Evolutionary conservation across 2,888 invertebrate genomes (phyloP), one percentile per base, ranked within the genome.

Genomic region (Epirrhoe alternata): DNA sequence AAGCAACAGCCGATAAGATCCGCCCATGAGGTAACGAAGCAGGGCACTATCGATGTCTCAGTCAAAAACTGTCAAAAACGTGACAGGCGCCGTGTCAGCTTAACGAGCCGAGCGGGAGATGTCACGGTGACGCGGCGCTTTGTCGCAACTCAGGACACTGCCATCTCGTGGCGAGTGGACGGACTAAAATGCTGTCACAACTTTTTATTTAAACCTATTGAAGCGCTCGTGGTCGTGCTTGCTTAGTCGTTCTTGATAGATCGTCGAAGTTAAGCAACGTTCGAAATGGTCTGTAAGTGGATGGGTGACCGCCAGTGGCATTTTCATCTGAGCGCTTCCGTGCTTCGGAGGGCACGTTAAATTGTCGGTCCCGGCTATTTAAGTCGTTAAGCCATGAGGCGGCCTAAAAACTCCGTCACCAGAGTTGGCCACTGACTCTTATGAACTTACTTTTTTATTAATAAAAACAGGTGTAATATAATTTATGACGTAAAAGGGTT

Each of bases 61-160:
- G 92, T 93, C 92, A 88, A 87, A 88, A 89, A 90, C 91, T 92
- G 92, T 92, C 92, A 91, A 89, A 90, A 90, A 86, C 84, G 75
- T 92, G 93, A 92, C 92, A 89, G 89, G 87, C 88, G 88, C 86
- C 88, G 90, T 87, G 92, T 90, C 89, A 84, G 88, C 77, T 86
- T 92, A 92, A 92, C 93, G 92, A 92, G 92, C 78, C 88, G 86
- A 78, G 86, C 86, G 82, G 81, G 76, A 69, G 77, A 73, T 71
- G 84, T 89, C 86, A 86, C 69, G 73, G 74, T 92, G 92, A 92
- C 89, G 71, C 63, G 64, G 88, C 91, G 77, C 57, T 83, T 83
- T 78, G 38, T 69, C 14, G 61, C 50, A 50, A 57, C 61, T 61
- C 45, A 55, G 64, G 61, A 42, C 71, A 84, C 69, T 88, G 90